Evolutionary conservation across 2,888 invertebrate genomes (phyloP), one percentile per base, ranked within the genome.

Genomic region (Chrysopilus asiliformis): DNA sequence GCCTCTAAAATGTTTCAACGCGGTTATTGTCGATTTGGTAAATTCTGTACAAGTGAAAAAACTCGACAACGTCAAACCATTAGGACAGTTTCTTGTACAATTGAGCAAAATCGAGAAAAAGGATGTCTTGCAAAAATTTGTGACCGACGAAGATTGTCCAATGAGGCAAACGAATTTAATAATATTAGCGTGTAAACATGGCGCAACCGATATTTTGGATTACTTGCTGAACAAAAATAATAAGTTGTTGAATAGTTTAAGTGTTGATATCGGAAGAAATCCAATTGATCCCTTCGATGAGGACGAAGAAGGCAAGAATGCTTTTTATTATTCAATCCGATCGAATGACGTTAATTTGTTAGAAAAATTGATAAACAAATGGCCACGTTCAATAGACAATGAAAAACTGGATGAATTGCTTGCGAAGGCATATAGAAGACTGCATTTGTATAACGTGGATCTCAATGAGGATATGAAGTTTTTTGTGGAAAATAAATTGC

Each of bases 301-400:
- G 17, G 45, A 47, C 37, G 34, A 42, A 32, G 19, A 13, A 2
- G 26, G 29, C 5, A 45, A 47, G 30, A 46, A 44, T 39, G 46
- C 43, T 13, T 49, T 48, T 43, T 50, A 50, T 32, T 48, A 49
- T 42, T 43, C 48, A 22, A 47, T 50, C 26, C 43, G 49, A 24
- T 45, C 44, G 16, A 34, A 40, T 18, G 44, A 44, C 30, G 20
- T 41, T 18, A 24, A 45, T 17, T 27, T 50, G 9, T 48, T 17
- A 27, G 43, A 13, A 43, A 29, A 14, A 33, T 51, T 4, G 44
- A 48, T 19, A 22, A 22, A 32, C 25, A 36, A 43, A 27, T 43
- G 41, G 41, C 43, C 45, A 25, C 35, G 43, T 27, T 14, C 30
- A 35, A 16, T 3, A 35, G 20, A 41, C 36, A 22, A 15, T 1